phyloP scores from a whole-genome alignment of 2,888 invertebrate species.

The Glyphotaelius pellucidus region DNA sequence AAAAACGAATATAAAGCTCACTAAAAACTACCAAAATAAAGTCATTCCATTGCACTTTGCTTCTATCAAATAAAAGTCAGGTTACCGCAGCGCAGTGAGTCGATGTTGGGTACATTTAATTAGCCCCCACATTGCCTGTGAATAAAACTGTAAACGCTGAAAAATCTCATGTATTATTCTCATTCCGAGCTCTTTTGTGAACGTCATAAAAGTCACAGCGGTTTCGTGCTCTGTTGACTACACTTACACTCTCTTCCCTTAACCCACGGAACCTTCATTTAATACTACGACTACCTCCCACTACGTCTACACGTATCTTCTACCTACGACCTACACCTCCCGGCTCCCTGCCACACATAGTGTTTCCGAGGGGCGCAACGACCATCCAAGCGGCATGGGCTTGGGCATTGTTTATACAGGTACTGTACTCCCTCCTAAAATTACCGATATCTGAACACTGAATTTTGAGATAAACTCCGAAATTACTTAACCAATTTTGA shows the following conservation, averaged over 20 bases:
- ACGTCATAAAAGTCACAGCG: slow-evolving; percentile 27
- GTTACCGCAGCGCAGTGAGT: not conserved
- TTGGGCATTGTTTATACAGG: no score
- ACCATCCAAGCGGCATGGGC: not conserved
- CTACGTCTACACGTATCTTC: not conserved
- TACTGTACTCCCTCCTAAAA: no score
- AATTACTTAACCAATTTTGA: no score
- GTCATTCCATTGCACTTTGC: not conserved
- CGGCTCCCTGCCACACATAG: not conserved
- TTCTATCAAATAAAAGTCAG: not conserved
- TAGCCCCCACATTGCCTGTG: not conserved
- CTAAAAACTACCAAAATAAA: not conserved
- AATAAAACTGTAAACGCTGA: slow-evolving; percentile 32
- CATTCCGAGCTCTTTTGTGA: slow-evolving; percentile 14
- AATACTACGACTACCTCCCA: not conserved
- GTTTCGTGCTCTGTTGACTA: slow-evolving; percentile 23
- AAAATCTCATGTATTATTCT: slow-evolving; percentile 27
- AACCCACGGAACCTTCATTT: not conserved
- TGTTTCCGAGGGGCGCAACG: not conserved
- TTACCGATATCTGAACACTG: no score
- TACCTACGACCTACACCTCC: not conserved
- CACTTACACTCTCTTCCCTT: slow-evolving; percentile 6
- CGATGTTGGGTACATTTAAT: not conserved
- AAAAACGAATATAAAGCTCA: not conserved
- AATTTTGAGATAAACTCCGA: no score